Evolutionary conservation across 2,113 vertebrate species (phyloP).

Genomic region (Emberiza fucata): DNA sequence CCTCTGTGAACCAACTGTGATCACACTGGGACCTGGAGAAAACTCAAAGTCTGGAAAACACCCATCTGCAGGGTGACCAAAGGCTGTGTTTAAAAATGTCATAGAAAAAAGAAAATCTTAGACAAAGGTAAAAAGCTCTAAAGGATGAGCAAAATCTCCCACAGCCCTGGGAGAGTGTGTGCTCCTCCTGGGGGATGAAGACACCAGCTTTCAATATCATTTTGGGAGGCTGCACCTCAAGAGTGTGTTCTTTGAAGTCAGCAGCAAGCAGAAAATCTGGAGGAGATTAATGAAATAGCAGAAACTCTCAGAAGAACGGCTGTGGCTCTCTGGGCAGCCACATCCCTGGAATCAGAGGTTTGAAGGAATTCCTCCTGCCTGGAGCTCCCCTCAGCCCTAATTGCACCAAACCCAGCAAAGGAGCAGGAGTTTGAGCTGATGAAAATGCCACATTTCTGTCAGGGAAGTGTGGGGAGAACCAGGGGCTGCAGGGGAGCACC

Average conservation of each 20-base stretch:
- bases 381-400: not conserved
- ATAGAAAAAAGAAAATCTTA: not conserved
- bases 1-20: not conserved
- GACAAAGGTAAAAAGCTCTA: not conserved
- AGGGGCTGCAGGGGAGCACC: not conserved
- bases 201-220: not conserved
- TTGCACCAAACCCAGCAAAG: not conserved
- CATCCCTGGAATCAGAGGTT: not conserved
- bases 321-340: not conserved
- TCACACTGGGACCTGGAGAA: not conserved
- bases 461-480: too few relatives aligned
- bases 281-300: not conserved
- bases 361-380: not conserved
- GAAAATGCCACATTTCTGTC: not conserved
- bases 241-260: not conserved
- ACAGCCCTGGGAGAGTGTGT: not conserved
- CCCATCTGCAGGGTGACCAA: not conserved
- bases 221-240: not conserved
- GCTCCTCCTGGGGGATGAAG: not conserved
- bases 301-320: not conserved
- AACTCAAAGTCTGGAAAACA: not conserved
- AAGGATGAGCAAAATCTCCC: not conserved
- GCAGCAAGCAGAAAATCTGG: not conserved
- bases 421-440: not conserved
- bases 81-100: not conserved